phyloP scores from a whole-genome alignment of 2,888 invertebrate genomes.

The Cartodere bifasciata region DNA sequence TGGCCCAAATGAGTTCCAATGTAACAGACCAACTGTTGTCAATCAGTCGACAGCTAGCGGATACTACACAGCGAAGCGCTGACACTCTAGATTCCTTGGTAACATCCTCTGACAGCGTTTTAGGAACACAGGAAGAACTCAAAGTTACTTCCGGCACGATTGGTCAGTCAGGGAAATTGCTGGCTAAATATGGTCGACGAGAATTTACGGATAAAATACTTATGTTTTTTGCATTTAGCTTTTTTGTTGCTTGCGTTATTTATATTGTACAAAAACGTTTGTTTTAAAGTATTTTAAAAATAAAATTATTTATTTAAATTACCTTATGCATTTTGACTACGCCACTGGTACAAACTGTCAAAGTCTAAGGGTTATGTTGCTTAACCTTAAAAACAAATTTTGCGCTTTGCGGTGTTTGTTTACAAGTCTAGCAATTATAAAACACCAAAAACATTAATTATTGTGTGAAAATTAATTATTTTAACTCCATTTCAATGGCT shows the following conservation, averaged over 20 bases:
- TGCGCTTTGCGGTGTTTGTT: too few relatives aligned
- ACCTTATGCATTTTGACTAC: too few relatives aligned
- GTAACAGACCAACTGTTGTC: constrained; percentile 77
- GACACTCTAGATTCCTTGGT: constrained; percentile 69
- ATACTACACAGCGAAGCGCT: constrained; percentile 78
- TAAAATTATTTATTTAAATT: too few relatives aligned
- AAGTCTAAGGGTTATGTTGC: too few relatives aligned
- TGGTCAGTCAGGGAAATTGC: constrained; percentile 75
- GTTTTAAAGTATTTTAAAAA: constrained; percentile 46
- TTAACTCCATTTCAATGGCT: too few relatives aligned
- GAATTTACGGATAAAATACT: constrained; percentile 94
- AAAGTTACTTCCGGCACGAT: constrained; percentile 78
- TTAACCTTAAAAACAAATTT: too few relatives aligned
- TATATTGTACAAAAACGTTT: constrained; percentile 87
- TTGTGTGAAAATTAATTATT: too few relatives aligned
- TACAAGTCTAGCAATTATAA: too few relatives aligned
- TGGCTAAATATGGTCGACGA: constrained; percentile 87
- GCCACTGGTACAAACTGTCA: too few relatives aligned
- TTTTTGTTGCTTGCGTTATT: constrained; percentile 81
- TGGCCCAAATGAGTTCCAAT: constrained; percentile 58
- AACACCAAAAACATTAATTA: too few relatives aligned
- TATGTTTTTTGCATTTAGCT: constrained; percentile 72
- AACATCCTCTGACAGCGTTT: constrained; percentile 54
- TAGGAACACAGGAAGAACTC: constrained; percentile 68
- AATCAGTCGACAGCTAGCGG: constrained; percentile 74